These are phyloP conservation scores for Acronicta psi DNA, from an alignment of 2,888 invertebrate species.

Conservation along the genomic window DNA sequence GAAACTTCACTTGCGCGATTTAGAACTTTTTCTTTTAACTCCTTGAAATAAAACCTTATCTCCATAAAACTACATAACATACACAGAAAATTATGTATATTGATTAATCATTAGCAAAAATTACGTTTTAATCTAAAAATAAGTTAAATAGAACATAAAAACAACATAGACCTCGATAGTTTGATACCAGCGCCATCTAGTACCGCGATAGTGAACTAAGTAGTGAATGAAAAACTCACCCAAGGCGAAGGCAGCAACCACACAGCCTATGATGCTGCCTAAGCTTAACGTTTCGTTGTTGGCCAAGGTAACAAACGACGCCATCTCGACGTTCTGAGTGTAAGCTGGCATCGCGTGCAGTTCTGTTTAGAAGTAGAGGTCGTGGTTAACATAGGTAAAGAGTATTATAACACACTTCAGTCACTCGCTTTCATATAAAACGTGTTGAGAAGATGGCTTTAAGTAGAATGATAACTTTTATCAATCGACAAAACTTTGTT, in stretches of 20 bases:
- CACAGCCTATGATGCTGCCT: constrained; percentile 78
- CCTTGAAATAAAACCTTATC: rapidly evolving
- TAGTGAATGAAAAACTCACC: constrained; percentile 64
- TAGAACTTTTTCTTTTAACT: constrained; percentile 24
- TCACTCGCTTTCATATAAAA: no score
- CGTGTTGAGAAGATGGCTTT: no score
- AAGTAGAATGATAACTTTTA: no score
- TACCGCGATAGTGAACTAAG: constrained; percentile 2
- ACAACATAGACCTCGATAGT: neutral
- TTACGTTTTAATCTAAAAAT: neutral
- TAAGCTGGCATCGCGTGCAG: constrained; percentile 84
- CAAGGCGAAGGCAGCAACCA: constrained; percentile 78
- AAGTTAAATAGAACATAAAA: constrained; percentile 12
- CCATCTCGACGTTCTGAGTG: constrained; percentile 82
- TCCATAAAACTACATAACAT: rapidly evolving
- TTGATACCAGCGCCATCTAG: constrained; percentile 60
- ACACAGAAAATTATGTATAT: rapidly evolving
- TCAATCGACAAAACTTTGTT: no score
- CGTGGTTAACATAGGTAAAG: neutral
- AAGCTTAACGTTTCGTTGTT: constrained; percentile 70
- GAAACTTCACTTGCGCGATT: constrained; percentile 62
- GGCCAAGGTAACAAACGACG: constrained; percentile 79
- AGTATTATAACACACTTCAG: no score
- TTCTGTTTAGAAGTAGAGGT: constrained; percentile 63
- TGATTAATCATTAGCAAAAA: neutral